phyloP scores from a whole-genome alignment of 2,888 invertebrate species.

The Chrysopilus asiliformis region DNA sequence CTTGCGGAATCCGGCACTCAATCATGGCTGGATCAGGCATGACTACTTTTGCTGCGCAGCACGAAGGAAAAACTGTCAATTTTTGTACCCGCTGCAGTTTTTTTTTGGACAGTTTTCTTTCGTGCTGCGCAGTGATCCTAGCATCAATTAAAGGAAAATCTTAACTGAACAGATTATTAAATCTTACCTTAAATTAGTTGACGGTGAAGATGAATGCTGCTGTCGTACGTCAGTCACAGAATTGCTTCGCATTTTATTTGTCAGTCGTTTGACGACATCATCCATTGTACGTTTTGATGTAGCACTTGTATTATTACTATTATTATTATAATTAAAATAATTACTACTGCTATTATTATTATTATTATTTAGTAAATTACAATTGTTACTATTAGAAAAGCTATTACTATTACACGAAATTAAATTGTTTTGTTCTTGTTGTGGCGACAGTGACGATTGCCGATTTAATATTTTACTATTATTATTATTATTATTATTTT shows the following conservation, averaged over 20 bases:
- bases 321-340: slow-evolving; percentile 29
- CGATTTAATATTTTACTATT: slow-evolving; percentile 3
- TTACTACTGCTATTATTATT: slow-evolving; percentile 8
- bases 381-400: slow-evolving; percentile 5
- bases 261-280: slow-evolving; percentile 75
- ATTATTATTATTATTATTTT: slow-evolving; percentile 1
- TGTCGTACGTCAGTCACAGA: slow-evolving; percentile 44
- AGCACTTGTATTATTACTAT: slow-evolving; percentile 20
- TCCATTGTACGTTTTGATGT: slow-evolving; percentile 73
- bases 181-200: slow-evolving; percentile 7
- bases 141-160: neutral
- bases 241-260: slow-evolving; percentile 72
- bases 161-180: neutral
- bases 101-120: too few relatives aligned
- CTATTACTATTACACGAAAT: slow-evolving; percentile 5
- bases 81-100: too few relatives aligned
- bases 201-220: slow-evolving; percentile 7
- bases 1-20: too few relatives aligned
- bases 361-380: slow-evolving; percentile 1
- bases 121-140: too few relatives aligned
- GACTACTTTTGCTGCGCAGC: too few relatives aligned
- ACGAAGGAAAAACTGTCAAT: too few relatives aligned
- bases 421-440: slow-evolving; percentile 32
- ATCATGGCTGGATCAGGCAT: too few relatives aligned
- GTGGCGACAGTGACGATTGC: slow-evolving; percentile 28